phyloP scores from a whole-genome alignment of 1,140 invertebrate species.

The Harlomillsia oculata region DNA sequence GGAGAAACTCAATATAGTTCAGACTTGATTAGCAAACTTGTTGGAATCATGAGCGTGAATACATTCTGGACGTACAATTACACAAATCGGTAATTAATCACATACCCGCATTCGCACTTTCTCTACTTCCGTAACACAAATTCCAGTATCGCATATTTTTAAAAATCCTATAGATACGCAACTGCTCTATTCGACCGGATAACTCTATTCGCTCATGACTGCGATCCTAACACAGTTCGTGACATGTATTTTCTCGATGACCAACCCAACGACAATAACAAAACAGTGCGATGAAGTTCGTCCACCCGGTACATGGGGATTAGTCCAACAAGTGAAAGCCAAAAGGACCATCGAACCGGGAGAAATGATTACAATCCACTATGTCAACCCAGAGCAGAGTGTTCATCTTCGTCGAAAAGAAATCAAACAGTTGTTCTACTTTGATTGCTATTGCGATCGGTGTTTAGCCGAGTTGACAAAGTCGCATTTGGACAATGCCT shows the following conservation, averaged over 20 bases:
- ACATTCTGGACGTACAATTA: conserved; percentile 21
- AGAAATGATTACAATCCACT: conserved; percentile 20
- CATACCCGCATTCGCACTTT: background rate
- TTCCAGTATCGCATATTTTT: background rate
- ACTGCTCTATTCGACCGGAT: conserved; percentile 20
- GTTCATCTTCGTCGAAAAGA: conserved; percentile 3
- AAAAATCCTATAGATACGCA: conserved; percentile 7
- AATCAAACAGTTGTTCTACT: conserved; percentile 15
- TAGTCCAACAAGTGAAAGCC: conserved; percentile 2
- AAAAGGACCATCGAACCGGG: background rate
- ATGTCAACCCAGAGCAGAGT: background rate
- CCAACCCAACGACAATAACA: background rate
- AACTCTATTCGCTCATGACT: conserved; percentile 24
- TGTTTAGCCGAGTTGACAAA: conserved; percentile 9
- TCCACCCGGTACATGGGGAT: background rate
- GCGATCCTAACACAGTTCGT: conserved; percentile 26
- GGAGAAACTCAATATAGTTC: conserved; percentile 1
- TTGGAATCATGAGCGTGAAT: conserved; percentile 21
- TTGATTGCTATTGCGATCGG: conserved; percentile 16
- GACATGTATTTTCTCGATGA: background rate
- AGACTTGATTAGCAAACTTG: conserved; percentile 3
- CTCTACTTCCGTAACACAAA: background rate
- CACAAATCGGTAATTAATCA: conserved; percentile 2
- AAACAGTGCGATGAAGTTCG: background rate
- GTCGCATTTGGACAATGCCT: no score